Evolutionary conservation across 2,888 invertebrate genomes (phyloP).

Genomic region (Cotesia congregata): DNA sequence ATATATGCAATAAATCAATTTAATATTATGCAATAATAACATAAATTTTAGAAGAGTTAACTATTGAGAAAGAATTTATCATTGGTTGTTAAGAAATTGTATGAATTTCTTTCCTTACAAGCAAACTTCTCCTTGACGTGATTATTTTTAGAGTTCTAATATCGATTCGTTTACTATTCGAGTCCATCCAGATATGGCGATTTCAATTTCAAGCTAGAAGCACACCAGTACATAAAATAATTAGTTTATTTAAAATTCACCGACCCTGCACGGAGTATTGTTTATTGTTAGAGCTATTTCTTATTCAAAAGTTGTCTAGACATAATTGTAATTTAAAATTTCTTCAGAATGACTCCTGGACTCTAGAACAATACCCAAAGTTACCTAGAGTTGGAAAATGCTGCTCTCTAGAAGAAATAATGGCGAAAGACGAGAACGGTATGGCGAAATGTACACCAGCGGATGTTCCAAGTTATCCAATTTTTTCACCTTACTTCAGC

Average conservation of each 20-base stretch:
- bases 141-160: slow-evolving; percentile 35
- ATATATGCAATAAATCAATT: background rate
- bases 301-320: background rate
- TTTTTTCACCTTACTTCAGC: slow-evolving; percentile 74
- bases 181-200: slow-evolving; percentile 14
- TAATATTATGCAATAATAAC: background rate
- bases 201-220: background rate
- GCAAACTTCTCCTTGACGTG: slow-evolving; percentile 31
- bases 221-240: too few species aligned
- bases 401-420: slow-evolving; percentile 55
- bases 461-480: slow-evolving; percentile 33
- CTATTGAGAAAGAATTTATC: background rate
- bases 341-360: slow-evolving; percentile 55
- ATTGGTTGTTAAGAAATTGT: background rate
- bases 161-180: slow-evolving; percentile 25
- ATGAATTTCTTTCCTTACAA: slow-evolving; percentile 1
- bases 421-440: slow-evolving; percentile 48
- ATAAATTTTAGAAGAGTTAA: background rate
- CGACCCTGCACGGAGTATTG: too few species aligned
- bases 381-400: slow-evolving; percentile 63
- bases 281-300: background rate
- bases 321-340: background rate
- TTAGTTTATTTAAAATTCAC: too few species aligned
- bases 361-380: slow-evolving; percentile 44
- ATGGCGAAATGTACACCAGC: slow-evolving; percentile 47